phyloP scores from a whole-genome alignment of 2,888 invertebrate genomes.

The Exocentrus adspersus region DNA sequence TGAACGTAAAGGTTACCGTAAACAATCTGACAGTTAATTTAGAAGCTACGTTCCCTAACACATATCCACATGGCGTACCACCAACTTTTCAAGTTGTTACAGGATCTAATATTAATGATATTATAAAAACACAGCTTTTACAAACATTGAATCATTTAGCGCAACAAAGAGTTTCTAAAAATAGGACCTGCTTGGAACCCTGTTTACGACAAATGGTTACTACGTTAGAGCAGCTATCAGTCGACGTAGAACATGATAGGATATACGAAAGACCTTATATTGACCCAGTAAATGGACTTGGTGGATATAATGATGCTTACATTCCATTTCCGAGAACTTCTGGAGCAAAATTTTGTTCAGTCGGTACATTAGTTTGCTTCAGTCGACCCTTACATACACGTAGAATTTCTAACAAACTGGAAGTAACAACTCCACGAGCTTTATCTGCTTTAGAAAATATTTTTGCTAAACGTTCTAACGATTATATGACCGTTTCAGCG shows the following conservation, averaged over 20 bases:
- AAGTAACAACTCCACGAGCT: constrained; percentile 82
- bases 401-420: constrained; percentile 75
- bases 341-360: constrained; percentile 91
- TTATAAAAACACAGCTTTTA: constrained; percentile 76
- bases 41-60: constrained; percentile 76
- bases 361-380: constrained; percentile 87
- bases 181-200: constrained; percentile 87
- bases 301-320: constrained; percentile 75
- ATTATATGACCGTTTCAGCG: constrained; percentile 69
- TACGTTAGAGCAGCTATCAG: constrained; percentile 71
- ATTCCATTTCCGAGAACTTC: constrained; percentile 95
- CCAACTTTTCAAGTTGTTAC: constrained; percentile 75
- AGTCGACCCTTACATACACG: constrained; percentile 74
- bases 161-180: constrained; percentile 83
- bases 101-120: constrained; percentile 74
- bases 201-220: constrained; percentile 79
- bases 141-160: constrained; percentile 85
- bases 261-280: constrained; percentile 48
- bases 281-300: constrained; percentile 55
- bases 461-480: constrained; percentile 56
- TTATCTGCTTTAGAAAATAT: constrained; percentile 74
- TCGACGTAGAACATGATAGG: constrained; percentile 66
- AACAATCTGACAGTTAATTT: constrained; percentile 68
- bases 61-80: constrained; percentile 76
- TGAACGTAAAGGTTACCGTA: constrained; percentile 68